phyloP scores from a whole-genome alignment of 2,113 vertebrate genomes.

The Meleagris gallopavo region DNA sequence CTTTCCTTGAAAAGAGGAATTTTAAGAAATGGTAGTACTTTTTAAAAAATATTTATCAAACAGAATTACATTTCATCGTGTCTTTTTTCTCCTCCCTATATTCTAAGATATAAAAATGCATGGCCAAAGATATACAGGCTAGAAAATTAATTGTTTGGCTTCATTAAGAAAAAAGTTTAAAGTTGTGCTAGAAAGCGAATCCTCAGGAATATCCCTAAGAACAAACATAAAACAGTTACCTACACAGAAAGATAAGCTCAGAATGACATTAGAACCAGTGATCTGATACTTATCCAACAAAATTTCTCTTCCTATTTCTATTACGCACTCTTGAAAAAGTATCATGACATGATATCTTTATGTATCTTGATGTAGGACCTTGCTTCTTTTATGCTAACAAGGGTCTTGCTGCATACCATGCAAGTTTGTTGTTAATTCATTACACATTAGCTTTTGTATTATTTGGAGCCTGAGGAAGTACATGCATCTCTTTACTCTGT shows the following conservation, averaged over 20 bases:
- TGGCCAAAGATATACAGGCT: background rate
- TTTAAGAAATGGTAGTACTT: background rate
- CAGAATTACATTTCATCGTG: background rate
- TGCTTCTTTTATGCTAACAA: background rate
- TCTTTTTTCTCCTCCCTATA: background rate
- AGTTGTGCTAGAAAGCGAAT: background rate
- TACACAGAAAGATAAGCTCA: background rate
- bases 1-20: background rate
- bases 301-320: background rate
- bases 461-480: background rate
- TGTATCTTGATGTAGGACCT: background rate
- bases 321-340: background rate
- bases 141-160: background rate
- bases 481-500: background rate
- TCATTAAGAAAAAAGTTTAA: background rate
- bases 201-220: background rate
- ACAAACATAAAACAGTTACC: background rate
- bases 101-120: background rate
- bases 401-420: background rate
- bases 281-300: background rate
- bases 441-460: background rate
- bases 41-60: background rate
- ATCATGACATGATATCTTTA: background rate
- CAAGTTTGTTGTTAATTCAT: background rate
- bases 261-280: background rate